Evolutionary conservation across 2,888 invertebrate species (phyloP).

Genomic region (Temnothorax rugatulus): DNA sequence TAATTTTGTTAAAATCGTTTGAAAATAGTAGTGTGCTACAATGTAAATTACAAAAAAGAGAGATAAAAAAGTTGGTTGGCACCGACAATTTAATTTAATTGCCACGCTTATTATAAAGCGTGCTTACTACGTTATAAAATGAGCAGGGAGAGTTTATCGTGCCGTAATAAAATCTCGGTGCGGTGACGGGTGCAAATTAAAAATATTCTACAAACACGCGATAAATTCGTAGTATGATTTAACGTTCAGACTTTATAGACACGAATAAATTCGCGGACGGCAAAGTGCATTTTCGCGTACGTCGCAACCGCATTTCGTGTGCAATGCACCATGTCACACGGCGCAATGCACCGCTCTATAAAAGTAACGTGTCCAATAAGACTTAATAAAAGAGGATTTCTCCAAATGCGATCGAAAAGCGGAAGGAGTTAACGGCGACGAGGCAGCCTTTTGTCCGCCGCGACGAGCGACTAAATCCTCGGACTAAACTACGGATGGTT

Average conservation of each 20-base stretch:
- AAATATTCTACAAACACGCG: conserved; percentile 29
- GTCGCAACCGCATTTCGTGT: conserved; percentile 15
- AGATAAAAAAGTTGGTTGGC: not conserved
- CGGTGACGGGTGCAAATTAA: not conserved
- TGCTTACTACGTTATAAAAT: conserved; percentile 4
- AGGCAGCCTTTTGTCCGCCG: not conserved
- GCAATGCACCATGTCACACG: conserved; percentile 30
- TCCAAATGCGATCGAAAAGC: not conserved
- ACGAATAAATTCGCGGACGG: conserved; percentile 12
- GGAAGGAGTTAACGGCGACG: not conserved
- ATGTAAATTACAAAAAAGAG: not conserved
- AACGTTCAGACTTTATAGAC: conserved; percentile 19
- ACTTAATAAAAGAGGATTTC: conserved; percentile 48
- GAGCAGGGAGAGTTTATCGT: not conserved
- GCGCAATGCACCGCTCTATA: conserved; percentile 8
- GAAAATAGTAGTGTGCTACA: not conserved
- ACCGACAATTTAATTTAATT: conserved; percentile 27
- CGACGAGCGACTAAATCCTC: conserved; percentile 21
- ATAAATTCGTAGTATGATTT: conserved; percentile 32
- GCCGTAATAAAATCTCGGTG: not conserved
- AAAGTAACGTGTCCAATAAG: conserved; percentile 39
- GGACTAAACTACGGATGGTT: not conserved
- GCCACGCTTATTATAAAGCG: conserved; percentile 8
- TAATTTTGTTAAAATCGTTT: conserved; percentile 4
- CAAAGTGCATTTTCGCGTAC: conserved; percentile 38